phyloP scores from a whole-genome alignment of 2,113 vertebrate genomes.

The sheep (Ovis aries) region ARS-UI_Ramb_v3.0 NC_056061.1:1431501-1432000 shows the following conservation, averaged over 20 bases:
- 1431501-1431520: not conserved
- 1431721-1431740: not conserved
- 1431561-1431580: not conserved
- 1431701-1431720: not conserved
- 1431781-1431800: not conserved
- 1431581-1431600: not conserved
- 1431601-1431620: not conserved
- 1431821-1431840: not conserved
- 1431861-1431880: not conserved
- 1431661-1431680: not conserved
- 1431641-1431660: not conserved
- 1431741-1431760: not conserved
- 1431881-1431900: not conserved
- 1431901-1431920: not conserved
- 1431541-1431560: not conserved
- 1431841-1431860: not conserved
- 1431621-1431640: not conserved
- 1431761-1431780: not conserved
- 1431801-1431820: not conserved
- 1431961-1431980: not conserved
- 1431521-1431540: not conserved
- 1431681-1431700: not conserved
- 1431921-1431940: not conserved
- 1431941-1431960: not conserved
- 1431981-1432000: not conserved